Conservation (phyloP, 1,140 invertebrate species). For the Aricia agestis region DNA sequence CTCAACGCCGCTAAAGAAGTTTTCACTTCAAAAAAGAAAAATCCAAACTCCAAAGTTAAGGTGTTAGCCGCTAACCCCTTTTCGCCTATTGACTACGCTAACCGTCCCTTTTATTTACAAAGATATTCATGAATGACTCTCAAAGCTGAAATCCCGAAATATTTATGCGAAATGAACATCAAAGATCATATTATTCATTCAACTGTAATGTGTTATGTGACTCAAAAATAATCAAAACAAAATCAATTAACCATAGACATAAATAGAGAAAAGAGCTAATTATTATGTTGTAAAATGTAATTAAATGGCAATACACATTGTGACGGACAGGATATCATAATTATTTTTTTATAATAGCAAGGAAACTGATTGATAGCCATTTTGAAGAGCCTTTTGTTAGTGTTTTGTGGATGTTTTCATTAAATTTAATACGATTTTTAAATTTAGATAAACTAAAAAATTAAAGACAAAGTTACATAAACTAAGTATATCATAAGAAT, state of each 20-base stretch:
- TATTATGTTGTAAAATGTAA: conserved; percentile 50
- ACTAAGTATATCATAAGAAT: conserved; percentile 21
- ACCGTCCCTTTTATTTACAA: too few species aligned
- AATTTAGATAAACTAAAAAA: conserved; percentile 26
- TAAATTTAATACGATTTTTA: conserved; percentile 45
- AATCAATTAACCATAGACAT: not conserved
- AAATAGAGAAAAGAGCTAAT: conserved; percentile 27
- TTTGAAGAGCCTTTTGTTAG: conserved; percentile 76
- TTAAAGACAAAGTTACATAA: conserved; percentile 2
- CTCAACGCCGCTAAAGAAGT: too few species aligned
- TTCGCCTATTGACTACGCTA: too few species aligned
- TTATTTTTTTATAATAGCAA: conserved; percentile 68
- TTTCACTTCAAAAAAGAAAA: too few species aligned
- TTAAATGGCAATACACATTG: conserved; percentile 68
- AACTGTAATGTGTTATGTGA: too few species aligned
- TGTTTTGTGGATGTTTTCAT: conserved; percentile 76
- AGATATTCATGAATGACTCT: too few species aligned
- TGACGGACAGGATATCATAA: conserved; percentile 71
- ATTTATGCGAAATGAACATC: too few species aligned
- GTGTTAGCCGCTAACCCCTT: too few species aligned
- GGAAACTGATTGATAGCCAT: conserved; percentile 73
- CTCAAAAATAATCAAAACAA: not conserved
- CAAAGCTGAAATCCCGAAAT: too few species aligned
- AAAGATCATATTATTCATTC: too few species aligned
- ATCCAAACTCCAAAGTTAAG: too few species aligned